These are phyloP conservation scores for Stegodyphus mimosarum DNA, from an alignment of 1,140 invertebrate genomes.

Conservation along the genomic window DNA sequence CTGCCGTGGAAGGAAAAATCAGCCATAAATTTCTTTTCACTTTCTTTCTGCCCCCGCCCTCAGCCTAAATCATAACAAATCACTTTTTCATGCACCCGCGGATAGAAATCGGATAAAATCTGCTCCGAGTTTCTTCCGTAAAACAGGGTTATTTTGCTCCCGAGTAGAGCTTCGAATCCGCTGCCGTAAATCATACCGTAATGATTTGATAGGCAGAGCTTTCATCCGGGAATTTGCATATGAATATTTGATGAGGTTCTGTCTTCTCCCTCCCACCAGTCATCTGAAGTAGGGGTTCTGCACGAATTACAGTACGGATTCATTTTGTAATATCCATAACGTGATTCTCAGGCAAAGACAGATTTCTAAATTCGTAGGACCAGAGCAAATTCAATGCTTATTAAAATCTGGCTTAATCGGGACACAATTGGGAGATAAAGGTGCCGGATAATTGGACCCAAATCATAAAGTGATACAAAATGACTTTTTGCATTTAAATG, in stretches of 20 bases:
- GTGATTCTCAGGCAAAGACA: too few species aligned
- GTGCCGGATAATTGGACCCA: too few species aligned
- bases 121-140: conserved; percentile 8
- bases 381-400: too few species aligned
- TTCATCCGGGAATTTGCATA: conserved; percentile 50
- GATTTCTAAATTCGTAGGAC: too few species aligned
- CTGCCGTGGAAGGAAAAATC: conserved; percentile 18
- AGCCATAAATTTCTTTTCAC: conserved; percentile 39
- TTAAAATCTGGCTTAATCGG: too few species aligned
- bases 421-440: too few species aligned
- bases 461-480: too few species aligned
- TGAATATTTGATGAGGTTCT: conserved; percentile 49
- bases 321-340: too few species aligned
- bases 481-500: too few species aligned
- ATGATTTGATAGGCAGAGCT: conserved; percentile 41
- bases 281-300: conserved; percentile 6
- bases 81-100: conserved; percentile 22
- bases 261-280: background rate
- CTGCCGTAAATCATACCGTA: conserved; percentile 16
- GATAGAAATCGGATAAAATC: conserved; percentile 30
- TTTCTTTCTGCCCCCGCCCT: background rate
- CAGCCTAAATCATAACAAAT: conserved; percentile 42
- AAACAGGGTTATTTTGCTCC: too few species aligned
- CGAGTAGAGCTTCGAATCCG: background rate
- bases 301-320: background rate